Evolutionary conservation across 2,888 invertebrate genomes (phyloP), one percentile per base, ranked within the genome.

Genomic region (Orchesellides sinensis): DNA sequence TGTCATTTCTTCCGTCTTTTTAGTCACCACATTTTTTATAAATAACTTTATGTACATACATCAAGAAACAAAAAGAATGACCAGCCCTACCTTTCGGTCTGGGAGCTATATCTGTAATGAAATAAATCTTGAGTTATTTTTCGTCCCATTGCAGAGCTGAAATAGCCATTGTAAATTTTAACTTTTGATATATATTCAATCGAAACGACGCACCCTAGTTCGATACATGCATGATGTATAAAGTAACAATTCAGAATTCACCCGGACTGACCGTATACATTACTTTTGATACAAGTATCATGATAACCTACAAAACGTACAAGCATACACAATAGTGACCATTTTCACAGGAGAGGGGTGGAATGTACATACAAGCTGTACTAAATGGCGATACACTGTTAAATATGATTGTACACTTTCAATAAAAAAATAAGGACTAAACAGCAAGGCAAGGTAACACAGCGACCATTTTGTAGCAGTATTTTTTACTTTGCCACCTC

Each of bases 101-200:
- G 63, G 23, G 17, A 63, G 66, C 27, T 66, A 47, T 61, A 49
- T 49, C n/a, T 35, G n/a, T 66, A 65, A 78, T 65, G 72, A 80
- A 70, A 86, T 86, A 86, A 86, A 86, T 86, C 83, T 84, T 77
- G 61, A 56, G 59, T 45, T 75, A 69, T 84, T 85, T 68, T 85
- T 85, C 83, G 78, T 84, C 81, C 84, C 83, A 83, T 84, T 83
- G 86, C n/a, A n/a, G 80, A 83, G 65, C 69, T 56, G 65, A 32
- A 84, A 85, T 85, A 83, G 74, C 80, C 77, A 78, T 85, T 88
- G 86, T 87, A 88, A 88, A 88, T 88, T 87, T 86, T 80, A 78
- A 23, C 10, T 3, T 52, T 52, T 52, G 12, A 25, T 25, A 14
- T 54, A 14, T 25, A 14, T 25, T 19, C 54, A 25, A 54, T 54